Base-by-base conservation (phyloP, 2,888 invertebrate genomes). In the Polyploca ridens region DNA sequence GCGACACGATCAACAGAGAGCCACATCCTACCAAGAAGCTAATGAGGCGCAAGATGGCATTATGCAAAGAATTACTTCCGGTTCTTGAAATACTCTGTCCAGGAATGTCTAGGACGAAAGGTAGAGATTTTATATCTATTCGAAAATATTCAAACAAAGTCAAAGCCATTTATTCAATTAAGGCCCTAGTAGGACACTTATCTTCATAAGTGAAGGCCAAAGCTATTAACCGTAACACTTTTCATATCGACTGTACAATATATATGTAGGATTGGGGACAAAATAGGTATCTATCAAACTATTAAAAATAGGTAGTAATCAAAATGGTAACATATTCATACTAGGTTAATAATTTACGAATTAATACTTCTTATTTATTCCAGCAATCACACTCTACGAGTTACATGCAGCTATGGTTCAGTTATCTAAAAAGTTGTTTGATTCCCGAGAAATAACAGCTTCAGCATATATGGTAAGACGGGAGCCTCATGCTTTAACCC, bases 351-450 rank as follows among this genome's bases (percentile, higher is more conserved):
- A 27, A 27, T 1, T 27, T 27, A 27, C 2, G 27, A 27, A 27
- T 1, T 1, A 10, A 41, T 13, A 41, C 11, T 4, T 14, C 14
- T 61, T 63, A 59, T 27, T 27, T 60, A 49, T 90, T 94, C 66
- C 84, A 95, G 97, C 96, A 0, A 96, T 97, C 63, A 95, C 96
- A 11, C 79, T 97, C 54, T 97, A 97, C 77, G 97, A 98, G 84
- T 89, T 97, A 73, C 97, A 97, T 79, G 95, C 95, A 16, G 95
- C 97, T 0, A 91, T 95, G 71, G 94, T 96, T 4, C 95, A 96
- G 74, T 81, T 97, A 44, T 95, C 96, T 0, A 96, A 96, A 74
- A 95, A 95, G 69, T 90, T 95, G 64, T 96, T 95, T 77, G 94
- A 95, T 27, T 90, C 94, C 0, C 94, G 95, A 5, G 96, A 96